phyloP scores from a whole-genome alignment of 2,888 invertebrate species.

The Baccha elongata region DNA sequence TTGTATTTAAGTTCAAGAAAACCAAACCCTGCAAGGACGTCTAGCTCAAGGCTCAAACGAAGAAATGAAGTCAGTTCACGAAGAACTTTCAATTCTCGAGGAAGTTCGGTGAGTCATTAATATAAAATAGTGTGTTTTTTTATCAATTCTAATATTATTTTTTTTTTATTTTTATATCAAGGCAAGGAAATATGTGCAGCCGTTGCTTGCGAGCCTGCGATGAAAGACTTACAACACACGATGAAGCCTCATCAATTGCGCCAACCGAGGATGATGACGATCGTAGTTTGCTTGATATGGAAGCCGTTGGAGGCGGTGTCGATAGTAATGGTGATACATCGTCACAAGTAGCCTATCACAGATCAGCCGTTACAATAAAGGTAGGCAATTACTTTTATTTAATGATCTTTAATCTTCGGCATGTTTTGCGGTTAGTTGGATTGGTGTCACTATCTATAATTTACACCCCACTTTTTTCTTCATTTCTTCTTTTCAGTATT shows the following conservation, averaged over 20 bases:
- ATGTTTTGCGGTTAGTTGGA: constrained; percentile 75
- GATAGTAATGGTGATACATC: constrained; percentile 74
- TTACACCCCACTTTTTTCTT: constrained; percentile 62
- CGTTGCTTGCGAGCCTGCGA: constrained; percentile 89
- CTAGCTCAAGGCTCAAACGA: constrained; percentile 85
- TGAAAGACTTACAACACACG: constrained; percentile 82
- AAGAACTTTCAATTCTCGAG: constrained; percentile 91
- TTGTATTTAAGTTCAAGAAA: constrained; percentile 79
- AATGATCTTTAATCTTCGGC: constrained; percentile 75
- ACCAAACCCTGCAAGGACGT: constrained; percentile 80
- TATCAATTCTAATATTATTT: neutral
- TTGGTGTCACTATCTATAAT: constrained; percentile 66
- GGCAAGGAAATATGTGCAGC: constrained; percentile 92
- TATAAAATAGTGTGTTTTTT: neutral
- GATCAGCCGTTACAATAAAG: constrained; percentile 83
- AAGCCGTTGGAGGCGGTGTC: constrained; percentile 79
- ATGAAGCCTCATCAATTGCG: constrained; percentile 84
- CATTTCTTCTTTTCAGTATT: constrained; percentile 72
- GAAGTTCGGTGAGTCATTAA: constrained; percentile 90
- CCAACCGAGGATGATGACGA: constrained; percentile 90
- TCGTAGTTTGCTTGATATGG: constrained; percentile 83
- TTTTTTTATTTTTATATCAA: constrained; percentile 77
- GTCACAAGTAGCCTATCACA: constrained; percentile 76
- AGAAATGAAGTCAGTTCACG: constrained; percentile 89
- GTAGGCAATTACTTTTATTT: constrained; percentile 82